Evolutionary conservation across 2,888 invertebrate genomes (phyloP), one percentile per base, ranked within the genome.

Genomic region (Metallyticus violacea): DNA sequence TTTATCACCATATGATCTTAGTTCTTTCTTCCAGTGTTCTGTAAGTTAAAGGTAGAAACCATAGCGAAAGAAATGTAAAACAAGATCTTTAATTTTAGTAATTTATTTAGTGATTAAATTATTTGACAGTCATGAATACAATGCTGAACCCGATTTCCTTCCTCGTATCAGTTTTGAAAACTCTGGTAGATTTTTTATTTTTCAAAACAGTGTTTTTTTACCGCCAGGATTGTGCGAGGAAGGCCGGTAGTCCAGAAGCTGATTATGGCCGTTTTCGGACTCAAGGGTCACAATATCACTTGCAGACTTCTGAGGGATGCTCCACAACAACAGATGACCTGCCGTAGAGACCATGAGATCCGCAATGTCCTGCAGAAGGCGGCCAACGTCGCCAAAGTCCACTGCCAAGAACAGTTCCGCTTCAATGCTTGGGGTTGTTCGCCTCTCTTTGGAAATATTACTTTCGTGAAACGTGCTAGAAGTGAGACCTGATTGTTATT

Each of bases 401-500:
- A 94, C 77, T 96, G 96, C 89, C 94, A 94, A 90, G 93, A 94
- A 89, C 93, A 94, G 84, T 96, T 95, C 89, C 93, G 94, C 86
- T 95, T 94, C 89, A 95, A 95, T 88, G 93, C 95, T 88, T 96
- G 96, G 96, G 95, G 95, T 90, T 96, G 96, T 89, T 94, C 95
- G 0, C 91, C 94, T 27, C 92, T 93, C 27, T 94, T 93, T 29
- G 82, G 25, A 87, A 94, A 94, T 88, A 93, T 0, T 92, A 92
- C 88, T 92, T 92, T 88, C 93, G 94, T 86, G 94, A 94, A 89
- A 93, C 93, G 25, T 9, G 85, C 79, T 26, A 88, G 93, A 91
- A 88, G 90, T 89, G 85, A 84, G 89, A 85, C 9, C 26, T n/a
- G n/a, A n/a, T n/a, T n/a, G n/a, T n/a, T 25, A 7, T 6, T 7